Conservation (phyloP, 2,888 invertebrate genomes). For the Kryphioiulus occultus region DNA sequence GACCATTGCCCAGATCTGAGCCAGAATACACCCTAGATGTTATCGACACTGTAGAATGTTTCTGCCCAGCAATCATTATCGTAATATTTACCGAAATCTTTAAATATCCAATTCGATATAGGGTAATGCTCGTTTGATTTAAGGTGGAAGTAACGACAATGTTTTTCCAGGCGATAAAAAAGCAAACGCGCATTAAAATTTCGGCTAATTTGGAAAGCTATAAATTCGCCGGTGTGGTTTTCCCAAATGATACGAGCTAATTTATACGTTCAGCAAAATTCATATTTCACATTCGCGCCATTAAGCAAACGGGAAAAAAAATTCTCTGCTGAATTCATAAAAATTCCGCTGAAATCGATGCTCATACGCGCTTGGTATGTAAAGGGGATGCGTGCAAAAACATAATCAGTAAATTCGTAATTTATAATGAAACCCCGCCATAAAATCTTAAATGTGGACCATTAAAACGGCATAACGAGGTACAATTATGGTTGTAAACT, state of each 20-base stretch:
- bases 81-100: too few species aligned
- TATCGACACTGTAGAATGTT: too few species aligned
- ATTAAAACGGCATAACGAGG: slow-evolving; percentile 45
- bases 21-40: too few species aligned
- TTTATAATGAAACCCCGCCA: slow-evolving; percentile 15
- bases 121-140: neutral
- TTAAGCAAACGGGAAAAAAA: neutral
- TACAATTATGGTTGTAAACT: slow-evolving; percentile 2
- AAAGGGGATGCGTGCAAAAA: neutral
- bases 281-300: slow-evolving; percentile 11
- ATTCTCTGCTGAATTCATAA: neutral
- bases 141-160: too few species aligned
- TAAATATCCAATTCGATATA: neutral
- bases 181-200: neutral
- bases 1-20: too few species aligned
- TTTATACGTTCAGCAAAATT: slow-evolving; percentile 9
- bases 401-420: slow-evolving; percentile 42
- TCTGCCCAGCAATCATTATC: too few species aligned
- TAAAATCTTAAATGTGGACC: slow-evolving; percentile 45
- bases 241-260: neutral
- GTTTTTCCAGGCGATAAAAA: neutral
- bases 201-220: neutral
- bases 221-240: slow-evolving; percentile 3
- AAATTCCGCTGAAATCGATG: slow-evolving; percentile 5
- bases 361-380: neutral